phyloP scores from a whole-genome alignment of 2,113 vertebrate species.

The Malurus melanocephalus region DNA sequence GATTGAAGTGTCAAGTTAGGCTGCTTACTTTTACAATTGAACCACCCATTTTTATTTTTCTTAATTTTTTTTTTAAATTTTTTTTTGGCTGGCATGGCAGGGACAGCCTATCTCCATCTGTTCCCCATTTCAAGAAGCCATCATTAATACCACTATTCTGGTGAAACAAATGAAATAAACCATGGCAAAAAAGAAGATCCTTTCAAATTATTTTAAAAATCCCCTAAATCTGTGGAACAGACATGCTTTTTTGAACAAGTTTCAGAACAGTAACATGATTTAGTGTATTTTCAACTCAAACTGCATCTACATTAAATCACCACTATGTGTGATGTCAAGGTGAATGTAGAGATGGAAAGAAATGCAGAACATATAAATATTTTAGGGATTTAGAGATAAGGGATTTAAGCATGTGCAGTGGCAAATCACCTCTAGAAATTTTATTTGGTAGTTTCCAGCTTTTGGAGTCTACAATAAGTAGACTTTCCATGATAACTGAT shows the following conservation, averaged over 20 bases:
- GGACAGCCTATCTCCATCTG: neutral
- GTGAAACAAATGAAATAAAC: constrained; percentile 23
- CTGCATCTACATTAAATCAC: constrained; percentile 61
- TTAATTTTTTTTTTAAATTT: neutral
- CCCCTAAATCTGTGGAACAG: constrained; percentile 12
- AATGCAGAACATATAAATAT: constrained; percentile 23
- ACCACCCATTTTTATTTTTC: neutral
- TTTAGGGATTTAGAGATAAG: constrained; percentile 42
- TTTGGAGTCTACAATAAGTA: neutral
- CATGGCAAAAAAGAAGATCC: neutral
- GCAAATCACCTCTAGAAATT: constrained; percentile 21
- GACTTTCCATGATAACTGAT: neutral
- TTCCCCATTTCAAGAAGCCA: constrained; percentile 11
- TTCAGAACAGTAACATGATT: constrained; percentile 51
- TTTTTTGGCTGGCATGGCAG: neutral
- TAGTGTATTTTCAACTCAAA: constrained; percentile 47
- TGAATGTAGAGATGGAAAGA: constrained; percentile 24
- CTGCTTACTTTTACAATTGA: neutral
- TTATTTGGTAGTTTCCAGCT: neutral
- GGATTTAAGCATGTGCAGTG: constrained; percentile 37
- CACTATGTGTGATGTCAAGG: constrained; percentile 43
- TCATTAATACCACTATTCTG: neutral
- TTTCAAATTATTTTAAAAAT: constrained; percentile 28
- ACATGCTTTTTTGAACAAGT: neutral
- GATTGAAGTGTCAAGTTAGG: neutral